Evolutionary conservation across 2,888 invertebrate species (phyloP).

Genomic region (Artemia sinica): DNA sequence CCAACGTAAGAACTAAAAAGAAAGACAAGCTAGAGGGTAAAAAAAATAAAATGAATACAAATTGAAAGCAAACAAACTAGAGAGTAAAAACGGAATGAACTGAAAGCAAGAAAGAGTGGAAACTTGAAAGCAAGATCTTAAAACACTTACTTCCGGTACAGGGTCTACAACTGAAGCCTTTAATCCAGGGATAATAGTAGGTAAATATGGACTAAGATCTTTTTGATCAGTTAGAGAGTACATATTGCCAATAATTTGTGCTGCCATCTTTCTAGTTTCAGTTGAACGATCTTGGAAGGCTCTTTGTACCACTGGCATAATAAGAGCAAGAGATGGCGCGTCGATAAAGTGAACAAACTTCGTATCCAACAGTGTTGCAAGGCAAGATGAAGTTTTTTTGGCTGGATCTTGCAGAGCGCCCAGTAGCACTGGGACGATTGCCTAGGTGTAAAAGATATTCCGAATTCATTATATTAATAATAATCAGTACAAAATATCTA

Average conservation of each 20-base stretch:
- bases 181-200: slow-evolving; percentile 85
- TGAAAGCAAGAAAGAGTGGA: slow-evolving; percentile 13
- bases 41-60: background rate
- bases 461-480: no score
- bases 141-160: slow-evolving; percentile 61
- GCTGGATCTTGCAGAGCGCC: slow-evolving; percentile 90
- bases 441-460: slow-evolving; percentile 29
- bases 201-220: slow-evolving; percentile 86
- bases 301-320: slow-evolving; percentile 97
- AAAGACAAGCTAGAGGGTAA: background rate
- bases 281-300: slow-evolving; percentile 95
- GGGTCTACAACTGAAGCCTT: slow-evolving; percentile 91
- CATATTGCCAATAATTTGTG: slow-evolving; percentile 99
- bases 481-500: no score
- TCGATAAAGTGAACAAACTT: slow-evolving; percentile 99
- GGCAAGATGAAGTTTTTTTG: slow-evolving; percentile 73
- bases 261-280: slow-evolving; percentile 96
- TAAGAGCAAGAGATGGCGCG: slow-evolving; percentile 89
- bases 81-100: background rate
- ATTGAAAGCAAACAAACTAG: slow-evolving; percentile 15
- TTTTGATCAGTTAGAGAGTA: slow-evolving; percentile 97
- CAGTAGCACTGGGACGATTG: slow-evolving; percentile 66
- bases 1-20: no score
- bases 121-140: background rate
- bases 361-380: slow-evolving; percentile 82